A percentile compares a stretch with the other conserved stretches of the same genome.
Conservation (phyloP, 2,113 vertebrate genomes). For the Anhinga rufa region DNA sequence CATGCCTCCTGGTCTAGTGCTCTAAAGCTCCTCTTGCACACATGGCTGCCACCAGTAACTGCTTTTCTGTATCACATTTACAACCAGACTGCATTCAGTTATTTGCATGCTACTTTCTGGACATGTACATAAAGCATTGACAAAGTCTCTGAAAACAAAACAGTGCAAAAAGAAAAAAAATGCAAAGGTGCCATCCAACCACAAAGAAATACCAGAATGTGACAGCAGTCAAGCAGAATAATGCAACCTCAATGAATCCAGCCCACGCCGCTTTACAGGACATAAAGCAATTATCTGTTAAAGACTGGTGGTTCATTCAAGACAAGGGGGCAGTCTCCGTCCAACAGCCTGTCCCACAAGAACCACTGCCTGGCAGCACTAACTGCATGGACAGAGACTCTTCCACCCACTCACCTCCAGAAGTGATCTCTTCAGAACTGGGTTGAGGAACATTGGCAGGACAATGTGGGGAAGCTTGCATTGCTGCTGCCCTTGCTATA, state of each 20-base stretch:
- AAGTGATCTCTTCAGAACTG: slow-evolving; percentile 65
- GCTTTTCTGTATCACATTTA: background rate
- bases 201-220: background rate
- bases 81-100: slow-evolving; percentile 11
- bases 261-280: background rate
- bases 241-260: slow-evolving; percentile 6
- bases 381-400: slow-evolving; percentile 12
- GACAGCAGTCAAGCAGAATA: slow-evolving; percentile 12
- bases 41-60: background rate
- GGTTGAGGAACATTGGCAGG: slow-evolving; percentile 58
- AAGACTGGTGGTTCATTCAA: background rate
- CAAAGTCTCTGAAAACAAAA: background rate
- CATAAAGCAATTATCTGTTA: background rate
- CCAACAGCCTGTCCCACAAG: background rate
- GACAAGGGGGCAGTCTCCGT: background rate
- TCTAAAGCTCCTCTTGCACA: background rate
- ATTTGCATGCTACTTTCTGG: background rate
- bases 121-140: background rate
- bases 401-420: slow-evolving; percentile 69
- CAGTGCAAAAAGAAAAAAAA: background rate
- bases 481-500: slow-evolving; percentile 68
- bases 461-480: slow-evolving; percentile 68
- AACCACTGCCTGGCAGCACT: background rate
- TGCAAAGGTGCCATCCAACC: background rate
- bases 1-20: slow-evolving; percentile 15